Base-by-base conservation (phyloP, 1,140 invertebrate species). In the Listronotus oregonensis region DNA sequence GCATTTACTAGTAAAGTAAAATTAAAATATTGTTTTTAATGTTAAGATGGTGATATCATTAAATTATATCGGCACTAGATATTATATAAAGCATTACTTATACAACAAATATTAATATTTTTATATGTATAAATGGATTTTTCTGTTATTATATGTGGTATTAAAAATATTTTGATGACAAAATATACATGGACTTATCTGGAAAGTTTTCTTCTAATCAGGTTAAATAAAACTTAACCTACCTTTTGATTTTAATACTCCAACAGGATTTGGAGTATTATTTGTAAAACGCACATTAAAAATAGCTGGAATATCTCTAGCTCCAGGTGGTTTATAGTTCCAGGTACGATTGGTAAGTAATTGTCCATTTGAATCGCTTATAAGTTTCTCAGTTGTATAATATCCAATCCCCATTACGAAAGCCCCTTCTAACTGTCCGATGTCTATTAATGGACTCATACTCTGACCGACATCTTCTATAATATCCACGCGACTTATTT, bases 391-490 rank as follows among this genome's bases (percentile, higher is more conserved):
- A 8, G 81, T 84, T 0, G 90, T 86, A 85, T 87, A 93, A 69
- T 90, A 90, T 6, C 94, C 93, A 11, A 94, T 73, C 11, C 91
- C 92, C 93, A 95, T 95, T 0, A 94, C 81, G 76, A 93, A 92
- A 0, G 90, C 89, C 5, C 93, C 94, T 83, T 96, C 93, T 3
- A 86, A 79, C 81, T 96, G 94, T 21, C 94, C 93, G 15, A 96
- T 81, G 75, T 96, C 94, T 21, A 94, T 80, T 50, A 86, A 79
- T 0, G 91, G 91, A 78, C 85, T 93, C 52, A 93, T 72, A 77
- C 89, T 91, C 61, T 86, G 81, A 3, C 91, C 91, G 3, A 85
- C 84, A 74, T 93, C 91, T 78, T 92, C 89, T 7, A 92, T 72
- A 27, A 94, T 73, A 76, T 93, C 91, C 0, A 90, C 87, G 44